Conservation (phyloP, 2,113 vertebrate genomes). For the Catagonus wagneri region DNA sequence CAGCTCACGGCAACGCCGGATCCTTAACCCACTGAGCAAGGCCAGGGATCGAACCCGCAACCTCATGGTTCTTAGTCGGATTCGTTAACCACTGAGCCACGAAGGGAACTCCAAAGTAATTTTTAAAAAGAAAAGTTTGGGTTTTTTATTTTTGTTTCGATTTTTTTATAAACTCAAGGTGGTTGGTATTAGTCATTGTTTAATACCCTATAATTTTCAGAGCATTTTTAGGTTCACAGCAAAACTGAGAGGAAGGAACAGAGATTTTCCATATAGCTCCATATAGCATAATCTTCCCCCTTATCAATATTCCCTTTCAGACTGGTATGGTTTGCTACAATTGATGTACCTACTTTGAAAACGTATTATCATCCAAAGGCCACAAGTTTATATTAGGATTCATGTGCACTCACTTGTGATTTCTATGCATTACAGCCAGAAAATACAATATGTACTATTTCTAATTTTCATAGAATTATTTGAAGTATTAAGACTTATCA, state of each 20-base stretch:
- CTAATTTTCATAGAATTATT: neutral
- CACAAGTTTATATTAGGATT: neutral
- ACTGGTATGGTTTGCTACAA: neutral
- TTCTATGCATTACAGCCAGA: neutral
- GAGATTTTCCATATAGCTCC: neutral
- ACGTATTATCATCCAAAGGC: neutral
- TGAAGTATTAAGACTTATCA: neutral
- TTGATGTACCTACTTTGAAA: neutral
- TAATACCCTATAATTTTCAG: neutral
- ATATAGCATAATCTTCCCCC: rapidly evolving
- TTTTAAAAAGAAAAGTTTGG: neutral
- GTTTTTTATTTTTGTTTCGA: neutral
- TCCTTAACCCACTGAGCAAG: too few relatives aligned
- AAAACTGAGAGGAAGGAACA: neutral
- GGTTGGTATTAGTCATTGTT: neutral
- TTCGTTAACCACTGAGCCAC: too few relatives aligned
- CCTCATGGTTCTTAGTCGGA: too few relatives aligned
- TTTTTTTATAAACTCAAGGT: neutral
- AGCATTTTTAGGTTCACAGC: neutral
- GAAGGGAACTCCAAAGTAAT: too few relatives aligned
- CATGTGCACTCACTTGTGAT: neutral
- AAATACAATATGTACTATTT: neutral
- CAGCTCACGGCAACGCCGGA: too few relatives aligned
- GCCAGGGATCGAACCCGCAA: too few relatives aligned
- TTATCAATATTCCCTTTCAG: neutral